Conservation (phyloP, 2,797 vertebrate species). For the Phrynocephalus vlangalii region DNA sequence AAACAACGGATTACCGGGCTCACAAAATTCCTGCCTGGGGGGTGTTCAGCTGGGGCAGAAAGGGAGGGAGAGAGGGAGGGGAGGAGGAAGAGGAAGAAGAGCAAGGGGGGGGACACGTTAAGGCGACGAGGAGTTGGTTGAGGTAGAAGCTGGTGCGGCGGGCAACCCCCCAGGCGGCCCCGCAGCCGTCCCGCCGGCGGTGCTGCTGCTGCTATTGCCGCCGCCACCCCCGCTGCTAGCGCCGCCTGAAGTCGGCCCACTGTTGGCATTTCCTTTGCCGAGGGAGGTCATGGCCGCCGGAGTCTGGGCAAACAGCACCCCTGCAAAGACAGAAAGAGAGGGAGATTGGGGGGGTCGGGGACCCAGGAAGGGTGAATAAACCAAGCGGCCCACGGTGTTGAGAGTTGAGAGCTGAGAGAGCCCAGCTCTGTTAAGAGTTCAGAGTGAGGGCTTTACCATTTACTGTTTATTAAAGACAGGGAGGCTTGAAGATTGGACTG, state of each 20-base stretch:
- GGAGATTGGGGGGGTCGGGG: not conserved
- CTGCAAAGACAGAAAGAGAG: constrained; percentile 68
- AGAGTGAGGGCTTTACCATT: too few species aligned
- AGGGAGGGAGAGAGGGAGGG: too few species aligned
- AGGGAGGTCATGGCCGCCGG: constrained; percentile 81
- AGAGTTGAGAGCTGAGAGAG: too few species aligned
- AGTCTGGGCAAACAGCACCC: constrained; percentile 94
- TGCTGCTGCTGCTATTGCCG: constrained; percentile 14
- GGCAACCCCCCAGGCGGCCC: constrained; percentile 64
- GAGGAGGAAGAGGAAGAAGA: not conserved
- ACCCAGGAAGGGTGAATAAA: too few species aligned
- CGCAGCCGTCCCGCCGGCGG: constrained; percentile 27
- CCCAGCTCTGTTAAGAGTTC: too few species aligned
- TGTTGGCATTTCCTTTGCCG: constrained; percentile 76
- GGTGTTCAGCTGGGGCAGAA: not conserved
- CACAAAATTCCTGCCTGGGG: not conserved
- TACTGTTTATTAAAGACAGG: too few species aligned
- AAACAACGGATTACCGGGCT: not conserved
- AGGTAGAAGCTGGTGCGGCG: constrained; percentile 89
- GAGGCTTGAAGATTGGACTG: too few species aligned
- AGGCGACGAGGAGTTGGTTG: constrained; percentile 89
- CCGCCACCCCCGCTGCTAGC: constrained; percentile 23
- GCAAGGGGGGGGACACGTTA: constrained; percentile 76
- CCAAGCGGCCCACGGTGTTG: too few species aligned
- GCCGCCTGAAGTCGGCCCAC: constrained; percentile 49